Evolutionary conservation across 2,113 vertebrate species (phyloP).

Genomic region (Nibea coibor): DNA sequence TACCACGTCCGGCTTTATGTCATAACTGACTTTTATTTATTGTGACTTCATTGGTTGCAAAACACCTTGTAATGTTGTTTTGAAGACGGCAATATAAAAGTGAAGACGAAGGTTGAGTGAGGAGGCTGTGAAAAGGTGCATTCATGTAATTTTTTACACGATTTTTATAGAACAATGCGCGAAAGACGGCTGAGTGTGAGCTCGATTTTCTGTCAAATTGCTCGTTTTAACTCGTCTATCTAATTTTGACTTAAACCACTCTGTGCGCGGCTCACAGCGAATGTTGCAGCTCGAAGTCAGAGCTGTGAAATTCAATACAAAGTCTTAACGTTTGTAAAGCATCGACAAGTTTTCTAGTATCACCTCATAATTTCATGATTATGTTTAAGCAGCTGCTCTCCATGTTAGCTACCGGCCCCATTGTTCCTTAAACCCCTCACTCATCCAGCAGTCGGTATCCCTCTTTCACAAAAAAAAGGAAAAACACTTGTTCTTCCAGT

Average conservation of each 20-base stretch:
- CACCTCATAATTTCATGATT: not conserved
- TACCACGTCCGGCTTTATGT: conserved; percentile 24
- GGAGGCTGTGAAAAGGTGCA: conserved; percentile 25
- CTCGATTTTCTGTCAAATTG: not conserved
- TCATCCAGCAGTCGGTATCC: conserved; percentile 18
- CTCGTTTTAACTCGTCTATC: not conserved
- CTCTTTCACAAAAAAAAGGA: conserved; percentile 32
- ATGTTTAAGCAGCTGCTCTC: conserved; percentile 27
- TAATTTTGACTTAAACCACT: not conserved
- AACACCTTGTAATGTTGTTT: conserved; percentile 21
- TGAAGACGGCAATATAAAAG: not conserved
- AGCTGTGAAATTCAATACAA: not conserved
- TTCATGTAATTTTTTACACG: conserved; percentile 9
- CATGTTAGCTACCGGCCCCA: not conserved
- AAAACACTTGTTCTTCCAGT: conserved; percentile 45
- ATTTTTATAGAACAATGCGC: conserved; percentile 14
- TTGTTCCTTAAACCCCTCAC: conserved; percentile 29
- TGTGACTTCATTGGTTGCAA: conserved; percentile 9
- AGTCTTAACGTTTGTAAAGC: not conserved
- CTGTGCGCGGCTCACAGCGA: not conserved
- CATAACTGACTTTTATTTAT: conserved; percentile 30
- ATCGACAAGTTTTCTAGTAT: no score
- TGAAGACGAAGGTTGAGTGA: conserved; percentile 7
- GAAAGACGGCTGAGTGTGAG: not conserved
- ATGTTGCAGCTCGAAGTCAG: not conserved